Conservation (phyloP, 2,888 invertebrate genomes). For the Synanthedon tipuliformis region DNA sequence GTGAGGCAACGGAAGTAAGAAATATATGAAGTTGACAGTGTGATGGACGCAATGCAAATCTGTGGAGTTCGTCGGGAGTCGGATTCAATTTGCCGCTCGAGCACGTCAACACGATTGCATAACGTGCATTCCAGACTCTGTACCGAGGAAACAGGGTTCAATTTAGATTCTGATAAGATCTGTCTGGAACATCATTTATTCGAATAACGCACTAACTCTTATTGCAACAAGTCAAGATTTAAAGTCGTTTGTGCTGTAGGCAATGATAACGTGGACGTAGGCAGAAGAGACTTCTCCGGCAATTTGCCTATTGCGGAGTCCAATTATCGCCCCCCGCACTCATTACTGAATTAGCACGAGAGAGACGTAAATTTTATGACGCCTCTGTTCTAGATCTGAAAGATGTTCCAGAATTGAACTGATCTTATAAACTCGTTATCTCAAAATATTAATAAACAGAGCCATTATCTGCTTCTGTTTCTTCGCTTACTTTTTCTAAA, state of each 20-base stretch:
- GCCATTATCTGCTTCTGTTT: too few species aligned
- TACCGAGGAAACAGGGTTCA: conserved; percentile 33
- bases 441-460: too few species aligned
- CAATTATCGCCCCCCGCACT: conserved; percentile 69
- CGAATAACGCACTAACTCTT: conserved; percentile 23
- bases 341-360: conserved; percentile 66
- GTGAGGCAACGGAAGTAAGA: conserved; percentile 39
- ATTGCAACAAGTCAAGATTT: conserved; percentile 19
- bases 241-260: conserved; percentile 14
- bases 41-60: conserved; percentile 55
- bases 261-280: conserved; percentile 27
- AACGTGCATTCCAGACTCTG: conserved; percentile 32
- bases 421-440: too few species aligned
- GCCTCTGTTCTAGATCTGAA: conserved; percentile 48
- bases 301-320: conserved; percentile 67
- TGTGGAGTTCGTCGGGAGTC: conserved; percentile 32
- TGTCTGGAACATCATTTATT: conserved; percentile 15
- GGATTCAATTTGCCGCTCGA: conserved; percentile 36
- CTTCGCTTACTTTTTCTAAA: too few species aligned
- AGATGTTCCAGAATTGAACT: conserved; percentile 14
- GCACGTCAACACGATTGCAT: conserved; percentile 28
- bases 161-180: conserved; percentile 35
- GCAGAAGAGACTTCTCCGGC: conserved; percentile 44
- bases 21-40: conserved; percentile 42
- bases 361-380: conserved; percentile 57